Percentiles rank a stretch among this genome's conserved stretches.
Conservation (phyloP, 37 sponge, comb jelly and placozoan genomes). For the Cladorhizidae sp. region DNA sequence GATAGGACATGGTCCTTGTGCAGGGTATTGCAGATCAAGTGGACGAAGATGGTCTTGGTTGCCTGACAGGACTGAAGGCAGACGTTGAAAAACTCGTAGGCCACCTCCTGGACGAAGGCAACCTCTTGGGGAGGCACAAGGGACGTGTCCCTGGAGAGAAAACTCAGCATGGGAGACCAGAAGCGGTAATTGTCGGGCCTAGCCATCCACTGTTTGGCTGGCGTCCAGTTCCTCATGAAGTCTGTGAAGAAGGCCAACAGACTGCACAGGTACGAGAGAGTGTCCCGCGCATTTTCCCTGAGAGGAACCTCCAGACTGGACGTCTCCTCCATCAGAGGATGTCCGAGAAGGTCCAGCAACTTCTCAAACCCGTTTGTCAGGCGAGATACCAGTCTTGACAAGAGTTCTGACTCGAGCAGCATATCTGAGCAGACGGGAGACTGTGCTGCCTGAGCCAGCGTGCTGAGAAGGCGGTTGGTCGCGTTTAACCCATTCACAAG, state of each 20-base stretch:
- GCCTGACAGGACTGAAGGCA: conserved; percentile 16
- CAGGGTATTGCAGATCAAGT: conserved; percentile 42
- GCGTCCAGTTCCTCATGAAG: conserved; percentile 25
- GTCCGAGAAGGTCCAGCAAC: neutral
- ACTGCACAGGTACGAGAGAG: conserved; percentile 1
- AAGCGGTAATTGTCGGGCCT: neutral
- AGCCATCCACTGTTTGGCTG: conserved; percentile 48
- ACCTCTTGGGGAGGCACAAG: conserved; percentile 3
- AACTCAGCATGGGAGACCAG: conserved; percentile 43
- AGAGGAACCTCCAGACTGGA: neutral
- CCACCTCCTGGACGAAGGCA: conserved; percentile 47
- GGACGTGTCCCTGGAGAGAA: conserved; percentile 12
- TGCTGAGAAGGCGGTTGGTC: conserved; percentile 25
- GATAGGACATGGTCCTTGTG: conserved; percentile 30
- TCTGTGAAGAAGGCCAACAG: conserved; percentile 64
- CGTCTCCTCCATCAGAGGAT: neutral
- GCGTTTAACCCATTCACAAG: neutral
- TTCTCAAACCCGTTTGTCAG: conserved; percentile 17
- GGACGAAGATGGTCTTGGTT: conserved; percentile 47
- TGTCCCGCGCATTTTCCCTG: neutral
- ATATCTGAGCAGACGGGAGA: conserved; percentile 14
- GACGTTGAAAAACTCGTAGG: conserved; percentile 51
- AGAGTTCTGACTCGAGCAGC: conserved; percentile 37
- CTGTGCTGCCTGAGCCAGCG: conserved; percentile 45
- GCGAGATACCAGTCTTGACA: neutral